Evolutionary conservation across 2,888 invertebrate species (phyloP).

Genomic region (Cheilosia grossa): DNA sequence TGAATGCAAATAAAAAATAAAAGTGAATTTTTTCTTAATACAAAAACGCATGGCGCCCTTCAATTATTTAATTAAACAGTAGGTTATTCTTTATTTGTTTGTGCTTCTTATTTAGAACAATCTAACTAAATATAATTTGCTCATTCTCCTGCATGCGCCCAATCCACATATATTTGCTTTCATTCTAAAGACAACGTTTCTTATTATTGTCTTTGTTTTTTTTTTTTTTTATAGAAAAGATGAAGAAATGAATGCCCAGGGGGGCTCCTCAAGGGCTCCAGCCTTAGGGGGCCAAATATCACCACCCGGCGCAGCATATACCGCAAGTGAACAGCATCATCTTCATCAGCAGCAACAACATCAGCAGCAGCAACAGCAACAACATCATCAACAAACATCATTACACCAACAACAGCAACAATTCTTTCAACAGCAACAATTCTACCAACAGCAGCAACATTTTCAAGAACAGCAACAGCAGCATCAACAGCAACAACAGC

Average conservation of each 20-base stretch:
- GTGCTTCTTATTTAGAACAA: too few relatives aligned
- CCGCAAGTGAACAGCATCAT: conserved; percentile 76
- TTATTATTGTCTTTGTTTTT: conserved; percentile 24
- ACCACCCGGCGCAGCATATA: conserved; percentile 82
- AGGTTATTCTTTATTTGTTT: too few relatives aligned
- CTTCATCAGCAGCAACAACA: conserved; percentile 76
- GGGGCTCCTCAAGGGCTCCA: conserved; percentile 84
- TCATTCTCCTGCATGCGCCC: conserved; percentile 3
- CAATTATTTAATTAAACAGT: too few relatives aligned
- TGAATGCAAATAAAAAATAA: too few relatives aligned
- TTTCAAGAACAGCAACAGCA: conserved; percentile 78
- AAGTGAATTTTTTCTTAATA: too few relatives aligned
- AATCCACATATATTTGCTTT: background rate
- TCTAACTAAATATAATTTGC: too few relatives aligned
- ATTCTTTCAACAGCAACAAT: conserved; percentile 77
- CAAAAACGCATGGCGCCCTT: too few relatives aligned
- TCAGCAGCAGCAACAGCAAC: conserved; percentile 75
- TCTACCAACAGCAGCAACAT: conserved; percentile 78
- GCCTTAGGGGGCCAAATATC: conserved; percentile 84
- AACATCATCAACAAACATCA: conserved; percentile 76
- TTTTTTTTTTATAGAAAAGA: conserved; percentile 82
- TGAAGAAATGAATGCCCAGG: conserved; percentile 84
- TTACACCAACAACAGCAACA: conserved; percentile 76
- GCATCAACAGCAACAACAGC: conserved; percentile 76
- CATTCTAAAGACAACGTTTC: too few relatives aligned